These are phyloP conservation scores for Eulemur rubriventer DNA, from an alignment of 2,797 vertebrate species.

Conservation along the genomic window DNA sequence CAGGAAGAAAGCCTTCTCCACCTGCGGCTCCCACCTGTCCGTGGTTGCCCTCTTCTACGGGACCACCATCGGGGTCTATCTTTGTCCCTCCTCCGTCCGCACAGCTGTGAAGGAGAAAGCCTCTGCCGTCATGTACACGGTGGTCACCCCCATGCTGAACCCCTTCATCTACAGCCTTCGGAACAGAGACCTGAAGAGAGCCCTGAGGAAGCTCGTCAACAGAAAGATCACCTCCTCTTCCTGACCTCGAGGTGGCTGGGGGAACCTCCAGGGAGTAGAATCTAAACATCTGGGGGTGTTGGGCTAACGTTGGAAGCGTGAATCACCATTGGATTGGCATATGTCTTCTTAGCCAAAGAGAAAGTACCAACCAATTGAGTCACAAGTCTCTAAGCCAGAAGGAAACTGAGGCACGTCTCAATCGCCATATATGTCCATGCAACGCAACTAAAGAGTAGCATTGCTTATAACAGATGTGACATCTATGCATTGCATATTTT, in stretches of 20 bases:
- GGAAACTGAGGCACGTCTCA: background rate
- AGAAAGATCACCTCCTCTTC: conserved; percentile 34
- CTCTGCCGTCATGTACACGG: conserved; percentile 74
- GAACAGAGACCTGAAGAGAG: conserved; percentile 61
- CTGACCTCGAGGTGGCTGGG: background rate
- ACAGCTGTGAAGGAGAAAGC: conserved; percentile 67
- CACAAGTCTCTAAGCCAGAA: background rate
- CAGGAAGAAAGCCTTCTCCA: conserved; percentile 73
- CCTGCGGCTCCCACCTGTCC: conserved; percentile 74
- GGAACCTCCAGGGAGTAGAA: background rate
- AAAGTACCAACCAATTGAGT: background rate
- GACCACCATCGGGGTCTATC: conserved; percentile 71
- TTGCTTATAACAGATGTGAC: background rate
- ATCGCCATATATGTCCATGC: no score
- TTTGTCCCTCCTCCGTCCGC: conserved; percentile 68
- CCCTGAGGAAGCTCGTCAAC: conserved; percentile 50
- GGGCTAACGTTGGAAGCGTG: background rate
- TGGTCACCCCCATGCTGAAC: conserved; percentile 74
- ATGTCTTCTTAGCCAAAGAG: background rate
- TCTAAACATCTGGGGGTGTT: background rate
- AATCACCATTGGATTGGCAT: background rate
- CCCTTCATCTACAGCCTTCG: conserved; percentile 78
- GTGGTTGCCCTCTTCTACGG: conserved; percentile 69
- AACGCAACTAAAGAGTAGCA: no score
- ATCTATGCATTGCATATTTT: background rate